A percentile compares a stretch with the other conserved stretches of the same genome.
These are phyloP conservation scores for Agrilus mali DNA, from an alignment of 2,888 invertebrate genomes.

Conservation along the genomic window DNA sequence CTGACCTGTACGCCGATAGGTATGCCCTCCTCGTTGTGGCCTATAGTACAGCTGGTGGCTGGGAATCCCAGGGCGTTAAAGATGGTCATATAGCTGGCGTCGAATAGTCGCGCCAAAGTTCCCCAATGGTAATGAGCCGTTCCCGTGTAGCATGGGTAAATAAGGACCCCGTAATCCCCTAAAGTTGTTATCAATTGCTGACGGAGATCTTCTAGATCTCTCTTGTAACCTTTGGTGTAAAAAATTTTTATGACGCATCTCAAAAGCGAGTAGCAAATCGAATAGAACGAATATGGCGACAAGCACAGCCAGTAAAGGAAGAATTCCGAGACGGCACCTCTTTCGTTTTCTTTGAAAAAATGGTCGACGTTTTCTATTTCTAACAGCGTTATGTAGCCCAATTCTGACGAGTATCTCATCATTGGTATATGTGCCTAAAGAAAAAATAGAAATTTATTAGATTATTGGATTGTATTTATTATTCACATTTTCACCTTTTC, in stretches of 20 bases:
- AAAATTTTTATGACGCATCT: constrained; percentile 34
- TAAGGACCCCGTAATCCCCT: constrained; percentile 53
- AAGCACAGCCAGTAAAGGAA: constrained; percentile 48
- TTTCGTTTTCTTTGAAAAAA: constrained; percentile 51
- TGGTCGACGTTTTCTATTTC: constrained; percentile 50
- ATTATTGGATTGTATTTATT: background rate
- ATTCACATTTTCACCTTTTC: constrained; percentile 36
- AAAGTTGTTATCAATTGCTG: constrained; percentile 40
- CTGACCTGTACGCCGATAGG: constrained; percentile 57
- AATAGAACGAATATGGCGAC: constrained; percentile 54
- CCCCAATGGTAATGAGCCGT: constrained; percentile 58
- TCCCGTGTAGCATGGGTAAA: constrained; percentile 54
- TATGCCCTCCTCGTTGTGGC: constrained; percentile 54
- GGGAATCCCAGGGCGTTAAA: constrained; percentile 77
- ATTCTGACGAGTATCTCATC: constrained; percentile 51
- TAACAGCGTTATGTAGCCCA: constrained; percentile 41
- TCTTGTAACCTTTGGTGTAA: constrained; percentile 25
- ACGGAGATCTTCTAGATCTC: constrained; percentile 1
- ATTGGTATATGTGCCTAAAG: constrained; percentile 47
- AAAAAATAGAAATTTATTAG: background rate
- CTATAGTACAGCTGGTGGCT: constrained; percentile 73
- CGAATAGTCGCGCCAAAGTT: constrained; percentile 51
- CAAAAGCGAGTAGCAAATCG: constrained; percentile 42
- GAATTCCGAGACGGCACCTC: constrained; percentile 48
- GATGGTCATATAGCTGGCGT: constrained; percentile 65